Conservation (phyloP, 1,140 invertebrate species). For the Rhyacophila brunnea region DNA sequence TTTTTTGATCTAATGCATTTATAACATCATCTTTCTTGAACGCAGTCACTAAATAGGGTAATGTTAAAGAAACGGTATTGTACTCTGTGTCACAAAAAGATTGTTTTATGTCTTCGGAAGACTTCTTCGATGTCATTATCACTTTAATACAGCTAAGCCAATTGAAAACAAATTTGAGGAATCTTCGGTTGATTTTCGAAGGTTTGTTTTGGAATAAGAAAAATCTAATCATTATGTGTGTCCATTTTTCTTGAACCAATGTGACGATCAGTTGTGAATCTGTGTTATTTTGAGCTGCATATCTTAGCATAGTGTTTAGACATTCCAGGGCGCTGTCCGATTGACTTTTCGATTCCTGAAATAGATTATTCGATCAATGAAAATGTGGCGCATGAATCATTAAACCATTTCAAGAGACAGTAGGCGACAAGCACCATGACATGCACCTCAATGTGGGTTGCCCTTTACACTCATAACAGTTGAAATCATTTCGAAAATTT, state of each 20-base stretch:
- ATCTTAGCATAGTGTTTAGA: conserved; percentile 27
- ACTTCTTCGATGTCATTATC: conserved; percentile 8
- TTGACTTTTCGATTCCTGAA: conserved; percentile 26
- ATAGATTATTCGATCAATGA: not conserved
- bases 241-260: conserved; percentile 28
- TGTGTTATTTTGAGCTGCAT: not conserved
- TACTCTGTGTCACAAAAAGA: conserved; percentile 2
- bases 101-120: conserved; percentile 1
- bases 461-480: not conserved
- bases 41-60: conserved; percentile 6
- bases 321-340: conserved; percentile 23
- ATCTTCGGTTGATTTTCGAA: conserved; percentile 10
- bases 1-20: not conserved
- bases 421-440: too few species aligned
- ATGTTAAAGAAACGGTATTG: conserved; percentile 8
- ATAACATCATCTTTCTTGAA: conserved; percentile 16
- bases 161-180: conserved; percentile 26
- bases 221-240: conserved; percentile 25
- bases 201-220: conserved; percentile 24
- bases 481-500: not conserved
- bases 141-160: conserved; percentile 30
- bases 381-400: not conserved
- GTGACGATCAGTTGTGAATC: conserved; percentile 6
- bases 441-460: too few species aligned
- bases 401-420: not conserved